Conservation (phyloP, 2,113 vertebrate genomes). For the Cardinalis cardinalis region DNA sequence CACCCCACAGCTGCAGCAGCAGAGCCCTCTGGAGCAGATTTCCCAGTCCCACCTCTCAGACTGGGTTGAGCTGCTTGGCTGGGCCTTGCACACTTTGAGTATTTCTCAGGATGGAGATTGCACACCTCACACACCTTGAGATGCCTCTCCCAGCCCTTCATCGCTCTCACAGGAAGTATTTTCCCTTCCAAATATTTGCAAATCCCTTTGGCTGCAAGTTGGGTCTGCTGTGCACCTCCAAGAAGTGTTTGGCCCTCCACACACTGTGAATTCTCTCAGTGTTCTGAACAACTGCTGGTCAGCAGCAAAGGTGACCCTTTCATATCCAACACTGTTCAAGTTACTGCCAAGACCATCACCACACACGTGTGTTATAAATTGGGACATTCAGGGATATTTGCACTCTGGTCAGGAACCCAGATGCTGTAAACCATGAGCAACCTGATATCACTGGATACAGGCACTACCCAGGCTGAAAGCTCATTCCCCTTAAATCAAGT, state of each 20-base stretch:
- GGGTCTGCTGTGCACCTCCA: neutral
- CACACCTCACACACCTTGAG: neutral
- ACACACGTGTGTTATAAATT: neutral
- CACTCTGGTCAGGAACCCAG: neutral
- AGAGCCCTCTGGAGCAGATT: neutral
- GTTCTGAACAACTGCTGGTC: neutral
- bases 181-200: neutral
- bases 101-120: neutral
- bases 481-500: neutral
- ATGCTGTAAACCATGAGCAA: neutral
- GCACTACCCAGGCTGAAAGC: neutral
- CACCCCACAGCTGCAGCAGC: rapidly evolving
- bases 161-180: neutral
- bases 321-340: neutral
- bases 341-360: neutral
- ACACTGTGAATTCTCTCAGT: neutral
- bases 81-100: neutral
- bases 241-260: neutral
- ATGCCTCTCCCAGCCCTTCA: neutral
- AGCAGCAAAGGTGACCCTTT: neutral
- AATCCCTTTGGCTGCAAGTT: neutral
- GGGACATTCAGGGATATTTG: neutral
- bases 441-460: neutral
- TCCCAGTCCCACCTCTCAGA: neutral
- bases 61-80: rapidly evolving